Evolutionary conservation across 2,888 invertebrate genomes (phyloP).

Genomic region (Caenorhabditis becei): DNA sequence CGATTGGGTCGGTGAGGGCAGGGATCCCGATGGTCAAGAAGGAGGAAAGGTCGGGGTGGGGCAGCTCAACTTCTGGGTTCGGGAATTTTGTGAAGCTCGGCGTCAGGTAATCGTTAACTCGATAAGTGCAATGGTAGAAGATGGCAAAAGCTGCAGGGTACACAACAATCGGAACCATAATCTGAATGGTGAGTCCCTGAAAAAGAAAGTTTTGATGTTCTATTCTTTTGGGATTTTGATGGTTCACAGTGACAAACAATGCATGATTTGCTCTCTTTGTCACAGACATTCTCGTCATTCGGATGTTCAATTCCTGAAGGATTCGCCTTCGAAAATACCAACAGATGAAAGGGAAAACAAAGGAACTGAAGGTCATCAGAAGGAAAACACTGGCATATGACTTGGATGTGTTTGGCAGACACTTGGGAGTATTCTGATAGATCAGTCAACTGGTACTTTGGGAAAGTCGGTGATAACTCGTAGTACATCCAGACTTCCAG

Average conservation of each 20-base stretch:
- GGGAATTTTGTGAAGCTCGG: too few relatives aligned
- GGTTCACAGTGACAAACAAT: background rate
- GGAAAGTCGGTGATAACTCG: background rate
- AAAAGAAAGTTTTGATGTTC: background rate
- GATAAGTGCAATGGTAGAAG: background rate
- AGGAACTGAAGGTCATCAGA: background rate
- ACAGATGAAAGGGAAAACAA: background rate
- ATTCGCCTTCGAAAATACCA: slow-evolving; percentile 1
- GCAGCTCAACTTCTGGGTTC: background rate
- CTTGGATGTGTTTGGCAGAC: background rate
- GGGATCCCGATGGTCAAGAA: background rate
- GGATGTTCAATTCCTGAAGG: background rate
- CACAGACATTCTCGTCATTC: background rate
- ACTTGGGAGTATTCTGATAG: background rate
- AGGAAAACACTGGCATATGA: background rate
- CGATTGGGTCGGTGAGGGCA: slow-evolving; percentile 1
- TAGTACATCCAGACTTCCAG: background rate
- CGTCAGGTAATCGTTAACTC: background rate
- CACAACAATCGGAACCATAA: background rate
- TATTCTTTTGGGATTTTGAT: background rate
- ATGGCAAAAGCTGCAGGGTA: background rate
- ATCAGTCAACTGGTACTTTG: background rate
- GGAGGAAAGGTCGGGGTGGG: background rate
- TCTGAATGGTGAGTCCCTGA: slow-evolving; percentile 6
- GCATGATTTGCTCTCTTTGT: background rate